Evolutionary conservation across 1,140 invertebrate species (phyloP), one percentile per base, ranked within the genome.

Genomic region (Chionoecetes opilio): DNA sequence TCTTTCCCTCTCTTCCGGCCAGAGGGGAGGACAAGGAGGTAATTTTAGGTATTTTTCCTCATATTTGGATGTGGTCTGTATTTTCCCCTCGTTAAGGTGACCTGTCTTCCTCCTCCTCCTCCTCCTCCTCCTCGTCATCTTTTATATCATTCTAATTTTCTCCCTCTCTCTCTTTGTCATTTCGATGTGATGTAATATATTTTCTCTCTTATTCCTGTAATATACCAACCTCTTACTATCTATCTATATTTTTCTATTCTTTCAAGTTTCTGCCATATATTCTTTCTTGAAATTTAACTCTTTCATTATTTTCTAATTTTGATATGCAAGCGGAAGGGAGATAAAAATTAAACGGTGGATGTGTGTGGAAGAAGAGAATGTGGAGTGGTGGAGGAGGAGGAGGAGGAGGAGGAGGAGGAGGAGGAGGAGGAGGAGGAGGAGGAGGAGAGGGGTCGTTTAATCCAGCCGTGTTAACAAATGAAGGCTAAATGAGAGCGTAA

Each of bases 401-500:
- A 63, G 17, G 53, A 63, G 21, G 53, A 63, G 17, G 26, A 75
- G n/a, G 63, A 75, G 21, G 26, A 75, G 63, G 63, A 75, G 63
- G 21, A 75, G n/a, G 63, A 75, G 63, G 63, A 75, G 63, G 63
- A 75, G 63, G 63, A 75, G 63, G 63, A 75, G 8, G 63, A 75
- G 26, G 63, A 75, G n/a, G 26, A 75, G n/a, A n/a, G n/a, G 63
- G 63, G 63, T 75, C 63, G 21, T 75, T 75, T 75, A 75, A 75
- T 75, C 63, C 63, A 75, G 63, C 63, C 63, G 63, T 75, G 63
- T 75, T 75, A 75, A 75, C 63, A 75, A 75, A 75, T 75, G 63
- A 75, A 75, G 63, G 63, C n/a, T 75, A 75, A 75, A 75, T 75
- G 63, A 75, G 63, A 75, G 26, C 11, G 26, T 75, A 75, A 75